Conservation (phyloP, 2,113 vertebrate species). For the Anguilla rostrata region DNA sequence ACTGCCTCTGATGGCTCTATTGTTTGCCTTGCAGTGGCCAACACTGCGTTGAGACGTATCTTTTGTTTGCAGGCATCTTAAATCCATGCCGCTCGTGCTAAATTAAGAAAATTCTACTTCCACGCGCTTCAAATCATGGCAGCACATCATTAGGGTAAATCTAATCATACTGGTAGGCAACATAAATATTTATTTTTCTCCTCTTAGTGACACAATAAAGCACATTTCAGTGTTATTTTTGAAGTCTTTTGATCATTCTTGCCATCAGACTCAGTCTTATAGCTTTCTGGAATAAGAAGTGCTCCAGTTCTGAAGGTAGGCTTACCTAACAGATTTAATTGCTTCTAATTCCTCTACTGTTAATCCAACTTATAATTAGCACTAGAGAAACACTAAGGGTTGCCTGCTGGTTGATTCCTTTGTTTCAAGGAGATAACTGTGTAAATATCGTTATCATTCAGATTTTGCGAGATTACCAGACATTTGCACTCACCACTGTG, state of each 20-base stretch:
- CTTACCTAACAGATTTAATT: constrained; percentile 41
- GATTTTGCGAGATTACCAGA: constrained; percentile 31
- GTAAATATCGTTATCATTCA: constrained; percentile 22
- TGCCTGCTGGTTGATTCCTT: neutral
- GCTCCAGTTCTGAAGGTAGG: neutral
- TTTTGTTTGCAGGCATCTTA: constrained; percentile 23
- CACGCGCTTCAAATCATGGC: neutral
- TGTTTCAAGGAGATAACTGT: constrained; percentile 8
- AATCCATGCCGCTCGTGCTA: constrained; percentile 8
- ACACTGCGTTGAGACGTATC: constrained; percentile 43
- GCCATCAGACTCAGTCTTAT: constrained; percentile 10
- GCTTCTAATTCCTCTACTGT: constrained; percentile 37
- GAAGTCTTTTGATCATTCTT: constrained; percentile 32
- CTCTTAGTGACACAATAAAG: constrained; percentile 33
- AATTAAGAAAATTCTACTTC: constrained; percentile 15
- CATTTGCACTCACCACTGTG: constrained; percentile 21
- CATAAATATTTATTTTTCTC: constrained; percentile 36
- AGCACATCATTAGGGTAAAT: constrained; percentile 13
- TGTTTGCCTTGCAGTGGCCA: constrained; percentile 51
- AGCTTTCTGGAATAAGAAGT: neutral
- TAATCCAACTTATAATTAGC: constrained; percentile 23
- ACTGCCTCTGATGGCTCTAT: constrained; percentile 51
- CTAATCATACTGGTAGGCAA: constrained; percentile 19
- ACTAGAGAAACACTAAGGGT: neutral
- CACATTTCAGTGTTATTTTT: constrained; percentile 28